These are phyloP conservation scores for Drosophila varians DNA, from an alignment of 1,140 invertebrate genomes.

Conservation along the genomic window DNA sequence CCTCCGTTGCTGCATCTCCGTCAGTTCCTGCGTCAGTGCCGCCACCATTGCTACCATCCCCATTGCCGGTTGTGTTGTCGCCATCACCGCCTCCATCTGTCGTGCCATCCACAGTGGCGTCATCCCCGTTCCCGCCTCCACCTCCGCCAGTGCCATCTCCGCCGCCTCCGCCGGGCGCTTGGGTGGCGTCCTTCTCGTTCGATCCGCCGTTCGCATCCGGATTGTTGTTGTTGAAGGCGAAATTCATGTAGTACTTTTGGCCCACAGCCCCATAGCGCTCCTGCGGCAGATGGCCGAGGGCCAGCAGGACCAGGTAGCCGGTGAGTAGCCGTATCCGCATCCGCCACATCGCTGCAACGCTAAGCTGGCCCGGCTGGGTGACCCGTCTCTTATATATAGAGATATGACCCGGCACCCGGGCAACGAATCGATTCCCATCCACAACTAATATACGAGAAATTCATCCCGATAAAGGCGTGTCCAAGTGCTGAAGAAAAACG, in stretches of 20 bases:
- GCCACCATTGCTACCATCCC: not conserved
- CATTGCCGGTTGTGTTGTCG: not conserved
- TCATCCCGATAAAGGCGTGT: slow-evolving; percentile 53
- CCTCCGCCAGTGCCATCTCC: not conserved
- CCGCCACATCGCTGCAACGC: slow-evolving; percentile 44
- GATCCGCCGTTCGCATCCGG: slow-evolving; percentile 21
- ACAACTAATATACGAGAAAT: not conserved
- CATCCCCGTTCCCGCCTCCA: not conserved
- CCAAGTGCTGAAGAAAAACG: slow-evolving; percentile 32
- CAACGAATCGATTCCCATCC: slow-evolving; percentile 58
- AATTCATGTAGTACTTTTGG: slow-evolving; percentile 74
- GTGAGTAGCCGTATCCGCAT: slow-evolving; percentile 37
- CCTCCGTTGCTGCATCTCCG: not conserved
- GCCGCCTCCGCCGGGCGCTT: not conserved
- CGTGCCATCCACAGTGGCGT: not conserved
- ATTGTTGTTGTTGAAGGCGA: slow-evolving; percentile 73
- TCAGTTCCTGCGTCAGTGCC: not conserved
- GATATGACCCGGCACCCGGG: slow-evolving; percentile 51
- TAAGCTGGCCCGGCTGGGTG: slow-evolving; percentile 42
- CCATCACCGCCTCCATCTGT: not conserved
- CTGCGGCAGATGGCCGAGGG: slow-evolving; percentile 36
- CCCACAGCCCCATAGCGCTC: slow-evolving; percentile 35
- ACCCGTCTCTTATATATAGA: slow-evolving; percentile 75
- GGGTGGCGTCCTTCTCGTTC: not conserved
- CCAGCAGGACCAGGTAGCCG: slow-evolving; percentile 41